Percentiles rank a stretch among this genome's conserved stretches.
Conservation (phyloP, 2,113 vertebrate genomes). For the Dolichotis patagonum region DNA sequence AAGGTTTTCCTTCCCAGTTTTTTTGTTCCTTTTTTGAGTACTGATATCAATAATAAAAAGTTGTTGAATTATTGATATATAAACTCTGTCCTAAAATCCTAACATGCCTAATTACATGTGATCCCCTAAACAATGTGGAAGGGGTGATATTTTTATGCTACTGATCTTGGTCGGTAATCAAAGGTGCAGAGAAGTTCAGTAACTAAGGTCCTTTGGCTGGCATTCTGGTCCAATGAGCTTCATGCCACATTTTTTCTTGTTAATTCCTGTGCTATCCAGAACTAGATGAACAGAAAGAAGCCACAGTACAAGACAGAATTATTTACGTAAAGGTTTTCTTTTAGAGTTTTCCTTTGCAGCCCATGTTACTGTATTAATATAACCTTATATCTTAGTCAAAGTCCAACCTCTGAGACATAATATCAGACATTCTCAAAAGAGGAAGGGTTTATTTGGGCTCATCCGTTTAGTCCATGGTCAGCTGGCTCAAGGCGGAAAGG, state of each 20-base stretch:
- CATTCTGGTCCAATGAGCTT: background rate
- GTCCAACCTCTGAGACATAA: background rate
- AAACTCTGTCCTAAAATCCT: background rate
- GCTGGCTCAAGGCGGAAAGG: background rate
- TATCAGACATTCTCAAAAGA: too few species aligned
- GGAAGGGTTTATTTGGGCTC: background rate
- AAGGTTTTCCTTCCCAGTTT: background rate
- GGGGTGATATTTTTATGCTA: background rate
- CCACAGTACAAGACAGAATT: background rate
- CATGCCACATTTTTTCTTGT: background rate
- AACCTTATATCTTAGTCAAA: background rate
- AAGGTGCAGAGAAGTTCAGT: background rate
- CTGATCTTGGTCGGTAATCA: background rate
- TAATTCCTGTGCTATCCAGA: background rate
- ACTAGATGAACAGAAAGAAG: background rate
- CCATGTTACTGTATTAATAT: background rate
- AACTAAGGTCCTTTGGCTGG: background rate
- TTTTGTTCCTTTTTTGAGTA: background rate
- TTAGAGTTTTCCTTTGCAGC: background rate
- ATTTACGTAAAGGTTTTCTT: background rate
- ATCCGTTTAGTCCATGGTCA: too few species aligned
- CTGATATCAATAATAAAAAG: background rate
- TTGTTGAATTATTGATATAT: background rate
- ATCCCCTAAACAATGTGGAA: background rate
- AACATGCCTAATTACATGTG: background rate